Evolutionary conservation across 2,113 vertebrate species (phyloP), one percentile per base, ranked within the genome.

Genomic region (Rhinichthys klamathensis): DNA sequence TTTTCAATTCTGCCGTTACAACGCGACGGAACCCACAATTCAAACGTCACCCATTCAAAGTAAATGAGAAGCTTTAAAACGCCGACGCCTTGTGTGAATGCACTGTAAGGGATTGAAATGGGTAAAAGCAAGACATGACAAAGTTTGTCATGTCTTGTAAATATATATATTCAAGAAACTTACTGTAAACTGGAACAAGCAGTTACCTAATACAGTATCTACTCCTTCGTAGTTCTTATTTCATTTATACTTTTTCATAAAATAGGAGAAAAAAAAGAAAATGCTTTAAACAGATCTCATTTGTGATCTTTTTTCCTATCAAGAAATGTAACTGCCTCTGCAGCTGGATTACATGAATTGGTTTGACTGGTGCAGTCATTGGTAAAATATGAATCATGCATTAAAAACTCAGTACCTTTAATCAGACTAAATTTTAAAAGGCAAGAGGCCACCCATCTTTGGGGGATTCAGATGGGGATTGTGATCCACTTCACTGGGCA

Each of bases 401-500:
- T 65, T 56, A 60, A 46, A 61, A 27, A 27, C 65, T 74, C 23
- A 35, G 35, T 77, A 41, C 27, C 25, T 77, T 69, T 70, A 81
- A 81, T 65, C 44, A 80, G 61, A 60, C 27, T 46, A 80, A 32
- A 54, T 56, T 35, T n/a, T 75, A 44, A 85, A 73, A 41, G 69
- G 35, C 80, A 41, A 80, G 58, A 80, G 23, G 44, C 35, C 67
- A 80, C 49, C 46, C 75, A 51, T 84, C 77, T 84, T 82, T 54
- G 27, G 23, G 73, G 27, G 21, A 35, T 86, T 88, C 35, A 46
- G 76, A 84, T 35, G 49, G 30, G 60, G 60, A 78, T 15, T 78
- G 58, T 86, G 82, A 89, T 86, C 82, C 85, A 86, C 77, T 85
- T 51, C 85, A 80, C 85, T 82, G 44, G 73, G 38, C 67, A 73